Evolutionary conservation across 1,140 invertebrate genomes (phyloP), one percentile per base, ranked within the genome.

Genomic region (Nilaparvata lugens): DNA sequence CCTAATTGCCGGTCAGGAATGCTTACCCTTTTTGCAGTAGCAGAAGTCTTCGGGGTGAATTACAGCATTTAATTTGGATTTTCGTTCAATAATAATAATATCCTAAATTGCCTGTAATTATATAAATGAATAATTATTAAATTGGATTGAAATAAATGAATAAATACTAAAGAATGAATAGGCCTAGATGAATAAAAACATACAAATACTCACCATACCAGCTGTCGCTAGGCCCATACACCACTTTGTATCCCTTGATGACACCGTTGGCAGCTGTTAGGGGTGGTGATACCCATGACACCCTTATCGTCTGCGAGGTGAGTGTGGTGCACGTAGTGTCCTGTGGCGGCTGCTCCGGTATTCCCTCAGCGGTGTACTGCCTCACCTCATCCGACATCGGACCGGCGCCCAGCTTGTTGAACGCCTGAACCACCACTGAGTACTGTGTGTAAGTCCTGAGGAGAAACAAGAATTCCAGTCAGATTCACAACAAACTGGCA

Each of bases 221-320:
- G 56, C 87, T 83, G 66, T 93, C 89, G 66, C 88, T 90, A 51
- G 93, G 91, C 68, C 92, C 93, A 71, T 95, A 97, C 62, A 97
- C 86, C 55, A 97, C 91, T 77, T 96, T 97, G 78, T 97, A 98
- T 24, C 93, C 93, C 73, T 95, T 94, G 64, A 97, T 93, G 45
- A 96, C 85, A 65, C 95, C 95, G 72, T 97, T 95, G 43, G 94
- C 90, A 57, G 91, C 86, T 56, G 85, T 86, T 0, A 93, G 78
- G 24, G 92, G 91, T 0, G 93, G 93, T 0, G 92, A 92, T 0
- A 89, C 86, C 94, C 94, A 98, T 2, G 89, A 89, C 2, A 97
- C 89, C 58, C 91, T 81, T 69, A 98, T 93, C 18, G 91, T 95
- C 74, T 95, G 89, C 6, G 94, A 94, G 2, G 91, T 94, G 5